phyloP scores from a whole-genome alignment of 2,797 vertebrate species.

The Syncerus caffer region DNA sequence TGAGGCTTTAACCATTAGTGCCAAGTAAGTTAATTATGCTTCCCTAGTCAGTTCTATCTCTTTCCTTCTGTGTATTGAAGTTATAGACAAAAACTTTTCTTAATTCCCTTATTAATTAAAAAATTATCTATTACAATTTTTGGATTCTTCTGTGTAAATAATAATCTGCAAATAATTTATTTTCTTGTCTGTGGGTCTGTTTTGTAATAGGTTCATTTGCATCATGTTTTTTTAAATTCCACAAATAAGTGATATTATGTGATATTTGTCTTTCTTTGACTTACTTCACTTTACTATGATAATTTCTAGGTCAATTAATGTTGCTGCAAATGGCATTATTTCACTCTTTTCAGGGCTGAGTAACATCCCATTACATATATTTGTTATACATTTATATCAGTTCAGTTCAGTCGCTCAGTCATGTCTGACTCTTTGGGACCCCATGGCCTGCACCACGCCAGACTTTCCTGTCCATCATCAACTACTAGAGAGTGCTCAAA shows the following conservation, averaged over 20 bases:
- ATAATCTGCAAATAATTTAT: neutral
- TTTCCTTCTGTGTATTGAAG: neutral
- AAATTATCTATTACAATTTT: neutral
- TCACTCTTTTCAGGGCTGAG: neutral
- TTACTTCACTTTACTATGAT: neutral
- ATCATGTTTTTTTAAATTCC: neutral
- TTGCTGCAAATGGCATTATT: neutral
- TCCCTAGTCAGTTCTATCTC: neutral
- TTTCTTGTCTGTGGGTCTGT: neutral
- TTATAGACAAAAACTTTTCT: neutral
- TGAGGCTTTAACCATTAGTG: neutral
- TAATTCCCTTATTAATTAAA: neutral
- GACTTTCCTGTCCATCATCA: neutral
- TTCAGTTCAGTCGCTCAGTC: neutral
- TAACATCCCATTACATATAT: neutral
- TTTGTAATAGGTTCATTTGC: neutral
- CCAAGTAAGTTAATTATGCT: neutral
- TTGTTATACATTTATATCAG: neutral
- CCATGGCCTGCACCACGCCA: neutral
- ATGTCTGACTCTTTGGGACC: neutral
- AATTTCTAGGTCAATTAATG: neutral
- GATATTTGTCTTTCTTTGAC: neutral
- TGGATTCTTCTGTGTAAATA: neutral
- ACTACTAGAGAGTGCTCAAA: neutral
- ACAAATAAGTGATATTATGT: neutral